phyloP scores from a whole-genome alignment of 2,888 invertebrate species.

The Heliconius cydno region DNA sequence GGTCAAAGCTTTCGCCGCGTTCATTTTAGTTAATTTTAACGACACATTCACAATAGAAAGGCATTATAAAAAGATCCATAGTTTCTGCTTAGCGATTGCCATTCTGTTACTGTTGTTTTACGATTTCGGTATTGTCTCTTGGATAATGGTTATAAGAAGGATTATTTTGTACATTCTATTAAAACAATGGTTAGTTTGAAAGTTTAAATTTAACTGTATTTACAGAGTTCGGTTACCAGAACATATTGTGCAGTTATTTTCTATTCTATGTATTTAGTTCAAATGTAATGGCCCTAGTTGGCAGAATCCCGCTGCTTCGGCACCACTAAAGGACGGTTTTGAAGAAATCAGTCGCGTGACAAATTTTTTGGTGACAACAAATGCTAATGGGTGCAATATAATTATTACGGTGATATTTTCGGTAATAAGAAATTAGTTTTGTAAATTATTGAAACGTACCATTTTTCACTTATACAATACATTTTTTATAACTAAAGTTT shows the following conservation, averaged over 20 bases:
- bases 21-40: constrained; percentile 79
- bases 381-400: constrained; percentile 31
- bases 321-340: constrained; percentile 63
- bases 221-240: constrained; percentile 45
- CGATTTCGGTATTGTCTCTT: constrained; percentile 50
- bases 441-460: background rate
- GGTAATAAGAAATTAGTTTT: background rate
- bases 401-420: constrained; percentile 19
- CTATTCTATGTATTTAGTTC: constrained; percentile 41
- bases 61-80: constrained; percentile 72
- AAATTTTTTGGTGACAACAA: constrained; percentile 42
- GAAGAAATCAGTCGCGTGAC: constrained; percentile 40
- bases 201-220: constrained; percentile 56
- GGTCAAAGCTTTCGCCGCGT: constrained; percentile 78
- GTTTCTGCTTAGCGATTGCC: constrained; percentile 61
- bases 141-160: constrained; percentile 51
- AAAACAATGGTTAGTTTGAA: constrained; percentile 63
- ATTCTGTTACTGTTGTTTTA: constrained; percentile 60
- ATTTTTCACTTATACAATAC: background rate
- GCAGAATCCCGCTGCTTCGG: constrained; percentile 65
- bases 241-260: constrained; percentile 50
- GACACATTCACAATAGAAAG: constrained; percentile 69
- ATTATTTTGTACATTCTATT: constrained; percentile 59
- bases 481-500: no score
- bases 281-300: background rate